Base-by-base conservation (phyloP, 1,140 invertebrate genomes). In the Leptopilina clavipes region DNA sequence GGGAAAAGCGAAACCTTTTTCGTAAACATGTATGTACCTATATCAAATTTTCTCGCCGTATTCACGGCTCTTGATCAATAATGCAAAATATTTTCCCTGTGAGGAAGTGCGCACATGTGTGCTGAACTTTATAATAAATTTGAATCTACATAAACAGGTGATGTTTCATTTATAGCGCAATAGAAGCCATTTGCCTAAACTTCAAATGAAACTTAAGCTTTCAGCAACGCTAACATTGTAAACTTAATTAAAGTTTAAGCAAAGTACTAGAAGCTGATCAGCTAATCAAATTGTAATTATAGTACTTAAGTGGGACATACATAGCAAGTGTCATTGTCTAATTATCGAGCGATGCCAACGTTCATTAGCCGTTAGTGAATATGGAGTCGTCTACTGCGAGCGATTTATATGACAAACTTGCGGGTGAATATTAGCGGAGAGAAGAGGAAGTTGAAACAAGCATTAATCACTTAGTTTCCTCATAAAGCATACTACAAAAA, bases 281-380 rank as follows among this genome's bases (percentile, higher is more conserved):
- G 14, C 59, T 11, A 37, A 65, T 65, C 10, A 65, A 65, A 65
- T 65, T 37, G 31, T 65, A 65, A 65, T 65, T 65, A 65, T n/a
- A 65, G 59, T 31, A 65, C 11, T 65, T 37, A 65, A 65, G 59
- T 25, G 59, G 59, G 31, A 65, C 59, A 31, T 65, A n/a, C 25
- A 31, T 31, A 22, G 59, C 59, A 65, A 65, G 59, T 65, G 59
- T 65, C 59, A 65, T 65, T 65, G 25, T 37, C 12, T 65, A 22
- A 65, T 65, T 65, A 65, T 65, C 59, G 59, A 65, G 25, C 59
- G 22, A 65, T 37, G 59, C 59, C 25, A 65, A 65, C 25, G 59
- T 65, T 65, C 22, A 65, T 65, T 37, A 65, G 19, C 25, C 25
- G 22, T n/a, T 65, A 65, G 22, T 31, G 25, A 65, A 31, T 25